A percentile compares a stretch with the other conserved stretches of the same genome.
Evolutionary conservation across 2,797 vertebrate genomes (phyloP).

Genomic region (Calcarius lapponicus): DNA sequence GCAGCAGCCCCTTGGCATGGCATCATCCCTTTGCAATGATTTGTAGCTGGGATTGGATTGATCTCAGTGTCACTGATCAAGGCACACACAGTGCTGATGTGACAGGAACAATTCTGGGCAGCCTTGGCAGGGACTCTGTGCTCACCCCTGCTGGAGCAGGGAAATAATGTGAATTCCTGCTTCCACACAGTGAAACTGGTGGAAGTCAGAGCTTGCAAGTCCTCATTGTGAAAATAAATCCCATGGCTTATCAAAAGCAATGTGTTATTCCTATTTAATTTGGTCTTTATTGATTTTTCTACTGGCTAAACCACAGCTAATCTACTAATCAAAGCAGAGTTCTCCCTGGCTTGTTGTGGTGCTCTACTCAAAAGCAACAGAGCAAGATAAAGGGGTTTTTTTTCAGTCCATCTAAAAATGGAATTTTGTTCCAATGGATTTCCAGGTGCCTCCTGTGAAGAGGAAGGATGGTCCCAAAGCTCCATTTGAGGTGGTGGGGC

Average conservation of each 20-base stretch:
- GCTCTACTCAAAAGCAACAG: background rate
- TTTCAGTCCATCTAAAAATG: background rate
- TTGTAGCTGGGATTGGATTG: background rate
- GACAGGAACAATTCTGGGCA: background rate
- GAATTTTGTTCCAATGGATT: slow-evolving; percentile 2
- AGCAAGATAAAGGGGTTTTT: background rate
- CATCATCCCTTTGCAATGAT: background rate
- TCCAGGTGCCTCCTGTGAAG: slow-evolving; percentile 47
- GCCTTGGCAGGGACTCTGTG: background rate
- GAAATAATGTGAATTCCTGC: background rate
- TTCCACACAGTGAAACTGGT: background rate
- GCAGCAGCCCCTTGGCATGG: background rate
- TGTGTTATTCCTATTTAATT: slow-evolving; percentile 25
- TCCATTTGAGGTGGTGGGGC: slow-evolving; percentile 65
- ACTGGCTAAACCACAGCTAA: background rate
- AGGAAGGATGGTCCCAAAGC: background rate
- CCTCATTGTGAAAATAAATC: slow-evolving; percentile 7
- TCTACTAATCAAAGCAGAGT: background rate
- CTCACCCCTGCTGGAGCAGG: background rate
- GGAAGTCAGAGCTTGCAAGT: background rate
- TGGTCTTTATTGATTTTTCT: slow-evolving; percentile 31
- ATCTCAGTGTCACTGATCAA: slow-evolving; percentile 16
- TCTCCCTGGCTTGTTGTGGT: background rate
- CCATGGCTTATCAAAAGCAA: background rate
- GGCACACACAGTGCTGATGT: background rate